Evolutionary conservation across 2,888 invertebrate species (phyloP).

Genomic region (Dryococelus australis): DNA sequence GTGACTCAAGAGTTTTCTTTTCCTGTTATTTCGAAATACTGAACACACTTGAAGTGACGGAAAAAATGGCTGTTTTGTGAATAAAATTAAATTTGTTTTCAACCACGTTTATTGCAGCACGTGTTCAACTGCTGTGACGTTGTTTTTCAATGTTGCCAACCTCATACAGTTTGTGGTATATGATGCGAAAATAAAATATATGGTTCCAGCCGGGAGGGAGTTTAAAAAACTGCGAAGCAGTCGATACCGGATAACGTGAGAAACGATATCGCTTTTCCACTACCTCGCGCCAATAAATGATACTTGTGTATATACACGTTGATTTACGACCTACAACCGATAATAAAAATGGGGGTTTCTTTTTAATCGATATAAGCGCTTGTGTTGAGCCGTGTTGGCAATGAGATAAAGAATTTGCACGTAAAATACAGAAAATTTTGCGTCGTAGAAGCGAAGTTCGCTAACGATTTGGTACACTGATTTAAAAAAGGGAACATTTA

Average conservation of each 20-base stretch:
- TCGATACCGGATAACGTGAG: neutral
- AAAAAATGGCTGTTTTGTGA: neutral
- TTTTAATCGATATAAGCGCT: neutral
- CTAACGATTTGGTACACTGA: no score
- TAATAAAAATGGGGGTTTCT: neutral
- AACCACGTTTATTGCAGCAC: neutral
- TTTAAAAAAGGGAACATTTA: no score
- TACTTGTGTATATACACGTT: neutral
- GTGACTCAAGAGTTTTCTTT: no score
- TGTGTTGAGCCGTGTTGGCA: neutral
- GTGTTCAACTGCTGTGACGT: neutral
- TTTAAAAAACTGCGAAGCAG: neutral
- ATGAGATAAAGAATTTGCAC: neutral
- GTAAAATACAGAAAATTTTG: neutral
- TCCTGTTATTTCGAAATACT: no score
- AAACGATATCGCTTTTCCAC: neutral
- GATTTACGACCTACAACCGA: neutral
- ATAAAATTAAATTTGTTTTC: neutral
- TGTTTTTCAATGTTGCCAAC: neutral
- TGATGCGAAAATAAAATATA: neutral
- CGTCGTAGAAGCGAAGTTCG: neutral
- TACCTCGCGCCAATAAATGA: neutral
- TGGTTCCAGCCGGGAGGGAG: neutral
- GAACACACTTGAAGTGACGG: no score
- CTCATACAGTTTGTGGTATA: neutral